phyloP scores from a whole-genome alignment of 2,113 vertebrate species.

The Glaucomys volans region DNA sequence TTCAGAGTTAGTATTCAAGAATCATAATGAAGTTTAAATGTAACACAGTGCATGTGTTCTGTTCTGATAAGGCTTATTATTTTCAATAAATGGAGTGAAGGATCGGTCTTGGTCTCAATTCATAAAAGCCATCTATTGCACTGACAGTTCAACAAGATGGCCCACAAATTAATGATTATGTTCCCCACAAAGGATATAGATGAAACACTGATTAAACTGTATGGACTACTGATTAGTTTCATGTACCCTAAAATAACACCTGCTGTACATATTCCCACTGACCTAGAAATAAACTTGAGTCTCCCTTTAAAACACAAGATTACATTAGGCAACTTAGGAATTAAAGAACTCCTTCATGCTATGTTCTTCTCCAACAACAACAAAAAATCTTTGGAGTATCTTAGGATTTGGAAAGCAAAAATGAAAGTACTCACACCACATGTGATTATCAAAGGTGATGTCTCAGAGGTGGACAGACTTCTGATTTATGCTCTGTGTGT shows the following conservation, averaged over 20 bases:
- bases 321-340: slow-evolving; percentile 8
- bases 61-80: slow-evolving; percentile 80
- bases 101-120: slow-evolving; percentile 68
- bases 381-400: neutral
- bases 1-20: slow-evolving; percentile 79
- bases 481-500: neutral
- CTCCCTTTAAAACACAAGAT: neutral
- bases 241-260: slow-evolving; percentile 59
- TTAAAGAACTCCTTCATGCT: neutral
- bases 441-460: neutral
- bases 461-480: neutral
- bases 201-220: slow-evolving; percentile 74
- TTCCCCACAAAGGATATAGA: slow-evolving; percentile 64
- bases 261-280: slow-evolving; percentile 68
- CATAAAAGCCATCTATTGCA: slow-evolving; percentile 79
- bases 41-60: slow-evolving; percentile 68
- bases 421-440: neutral
- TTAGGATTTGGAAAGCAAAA: slow-evolving; percentile 54
- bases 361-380: neutral
- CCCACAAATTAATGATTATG: slow-evolving; percentile 72
- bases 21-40: slow-evolving; percentile 83
- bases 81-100: slow-evolving; percentile 80
- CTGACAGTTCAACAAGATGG: slow-evolving; percentile 71
- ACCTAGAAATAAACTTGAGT: neutral
- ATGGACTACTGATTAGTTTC: slow-evolving; percentile 73